phyloP scores from a whole-genome alignment of 2,888 invertebrate genomes.

The Pogonocherus hispidulus region DNA sequence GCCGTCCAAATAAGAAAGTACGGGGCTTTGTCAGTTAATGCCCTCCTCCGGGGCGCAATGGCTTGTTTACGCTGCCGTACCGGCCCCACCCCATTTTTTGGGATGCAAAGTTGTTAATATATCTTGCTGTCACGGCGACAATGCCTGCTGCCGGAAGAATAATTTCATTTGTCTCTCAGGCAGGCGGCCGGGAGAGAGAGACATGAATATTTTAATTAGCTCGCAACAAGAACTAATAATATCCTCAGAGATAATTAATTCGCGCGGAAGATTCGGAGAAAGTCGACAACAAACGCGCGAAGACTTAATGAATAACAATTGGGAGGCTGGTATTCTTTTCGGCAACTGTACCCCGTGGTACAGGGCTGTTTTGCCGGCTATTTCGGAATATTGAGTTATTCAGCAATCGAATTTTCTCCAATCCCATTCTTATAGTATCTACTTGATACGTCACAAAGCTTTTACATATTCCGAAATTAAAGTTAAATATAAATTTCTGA shows the following conservation, averaged over 20 bases:
- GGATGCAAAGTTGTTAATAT: slow-evolving; percentile 45
- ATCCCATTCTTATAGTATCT: no score
- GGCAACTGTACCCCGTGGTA: no score
- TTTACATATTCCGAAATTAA: no score
- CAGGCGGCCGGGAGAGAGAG: slow-evolving; percentile 36
- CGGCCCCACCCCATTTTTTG: slow-evolving; percentile 22
- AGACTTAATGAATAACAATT: slow-evolving; percentile 8
- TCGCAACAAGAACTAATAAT: slow-evolving; percentile 35
- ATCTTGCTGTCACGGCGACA: slow-evolving; percentile 45
- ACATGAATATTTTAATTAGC: slow-evolving; percentile 44
- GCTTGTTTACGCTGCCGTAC: slow-evolving; percentile 7
- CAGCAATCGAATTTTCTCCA: no score
- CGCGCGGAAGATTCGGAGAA: slow-evolving; percentile 31
- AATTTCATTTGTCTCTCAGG: slow-evolving; percentile 45
- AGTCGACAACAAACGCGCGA: slow-evolving; percentile 11
- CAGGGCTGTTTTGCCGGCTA: no score
- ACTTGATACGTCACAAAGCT: no score
- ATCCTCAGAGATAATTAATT: slow-evolving; percentile 37
- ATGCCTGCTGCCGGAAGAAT: slow-evolving; percentile 41
- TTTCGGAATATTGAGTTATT: no score
- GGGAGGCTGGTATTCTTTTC: no score
- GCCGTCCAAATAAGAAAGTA: background rate
- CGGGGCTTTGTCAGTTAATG: background rate
- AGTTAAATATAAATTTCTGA: no score
- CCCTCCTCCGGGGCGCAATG: background rate